Conservation (phyloP, 2,888 invertebrate genomes). For the Terebella lapidaria region DNA sequence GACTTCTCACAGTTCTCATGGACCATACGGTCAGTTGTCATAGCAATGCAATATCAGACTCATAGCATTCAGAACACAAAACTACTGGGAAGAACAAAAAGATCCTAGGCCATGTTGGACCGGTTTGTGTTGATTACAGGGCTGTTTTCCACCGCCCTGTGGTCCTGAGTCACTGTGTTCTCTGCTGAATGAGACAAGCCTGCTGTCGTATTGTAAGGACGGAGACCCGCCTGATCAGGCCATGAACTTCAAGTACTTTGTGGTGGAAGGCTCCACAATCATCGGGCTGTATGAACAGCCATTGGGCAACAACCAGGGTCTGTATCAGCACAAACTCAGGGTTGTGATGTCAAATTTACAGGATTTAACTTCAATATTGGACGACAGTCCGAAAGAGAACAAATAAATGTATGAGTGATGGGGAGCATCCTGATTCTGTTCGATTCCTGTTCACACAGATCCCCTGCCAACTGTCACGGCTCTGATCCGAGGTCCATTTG, state of each 20-base stretch:
- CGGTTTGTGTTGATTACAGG: constrained; percentile 54
- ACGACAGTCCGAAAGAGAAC: too few relatives aligned
- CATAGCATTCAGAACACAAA: too few relatives aligned
- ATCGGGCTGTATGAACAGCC: constrained; percentile 84
- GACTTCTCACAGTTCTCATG: constrained; percentile 80
- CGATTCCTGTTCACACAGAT: too few relatives aligned
- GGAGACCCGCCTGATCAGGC: constrained; percentile 39
- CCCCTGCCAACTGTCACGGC: constrained; percentile 88
- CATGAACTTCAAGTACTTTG: constrained; percentile 74
- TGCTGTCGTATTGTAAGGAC: constrained; percentile 66
- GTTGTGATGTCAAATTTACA: too few relatives aligned
- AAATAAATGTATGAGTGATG: too few relatives aligned
- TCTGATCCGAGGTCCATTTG: constrained; percentile 86
- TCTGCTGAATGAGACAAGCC: constrained; percentile 78
- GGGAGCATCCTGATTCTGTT: too few relatives aligned
- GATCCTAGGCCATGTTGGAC: not conserved
- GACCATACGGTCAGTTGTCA: constrained; percentile 69
- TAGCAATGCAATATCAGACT: too few relatives aligned
- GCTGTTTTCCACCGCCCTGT: constrained; percentile 77
- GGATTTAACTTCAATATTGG: too few relatives aligned
- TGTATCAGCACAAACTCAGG: too few relatives aligned
- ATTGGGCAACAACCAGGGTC: constrained; percentile 73
- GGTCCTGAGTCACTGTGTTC: constrained; percentile 81
- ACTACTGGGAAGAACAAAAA: not conserved
- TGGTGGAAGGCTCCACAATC: constrained; percentile 76